Evolutionary conservation across 2,113 vertebrate genomes (phyloP).

Genomic region (Apistogramma diplotaenia): DNA sequence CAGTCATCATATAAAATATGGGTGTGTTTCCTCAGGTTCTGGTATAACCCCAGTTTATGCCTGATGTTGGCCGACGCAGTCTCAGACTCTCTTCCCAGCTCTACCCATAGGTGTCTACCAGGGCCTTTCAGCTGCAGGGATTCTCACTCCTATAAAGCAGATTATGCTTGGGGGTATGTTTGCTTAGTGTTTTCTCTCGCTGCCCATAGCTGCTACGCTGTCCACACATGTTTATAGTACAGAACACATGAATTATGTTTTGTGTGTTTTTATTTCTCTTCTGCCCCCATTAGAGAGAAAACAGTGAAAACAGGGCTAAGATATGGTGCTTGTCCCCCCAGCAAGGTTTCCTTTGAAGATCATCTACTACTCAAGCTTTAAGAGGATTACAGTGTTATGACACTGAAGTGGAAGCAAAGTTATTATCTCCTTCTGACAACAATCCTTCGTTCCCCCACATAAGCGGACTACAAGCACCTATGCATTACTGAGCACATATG

Average conservation of each 20-base stretch:
- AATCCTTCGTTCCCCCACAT: background rate
- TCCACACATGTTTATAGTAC: background rate
- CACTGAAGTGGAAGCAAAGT: slow-evolving; percentile 52
- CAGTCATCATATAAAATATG: background rate
- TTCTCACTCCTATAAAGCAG: slow-evolving; percentile 21
- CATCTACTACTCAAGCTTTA: slow-evolving; percentile 45
- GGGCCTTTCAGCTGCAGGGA: slow-evolving; percentile 4
- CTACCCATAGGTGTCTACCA: background rate
- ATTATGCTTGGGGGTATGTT: slow-evolving; percentile 1
- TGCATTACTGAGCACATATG: slow-evolving; percentile 16
- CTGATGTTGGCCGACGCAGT: background rate
- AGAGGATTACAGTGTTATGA: slow-evolving; percentile 72
- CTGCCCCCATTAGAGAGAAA: background rate
- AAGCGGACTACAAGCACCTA: slow-evolving; percentile 9
- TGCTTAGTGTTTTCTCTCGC: background rate
- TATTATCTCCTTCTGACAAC: slow-evolving; percentile 36
- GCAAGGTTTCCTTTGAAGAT: slow-evolving; percentile 56
- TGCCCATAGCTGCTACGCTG: background rate
- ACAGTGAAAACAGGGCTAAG: background rate
- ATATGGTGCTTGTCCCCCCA: background rate
- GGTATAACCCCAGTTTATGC: background rate
- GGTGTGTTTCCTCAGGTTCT: background rate
- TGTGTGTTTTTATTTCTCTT: background rate
- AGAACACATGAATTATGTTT: background rate
- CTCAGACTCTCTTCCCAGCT: background rate